phyloP scores from a whole-genome alignment of 2,113 vertebrate species.

The Microtus ochrogaster region DNA sequence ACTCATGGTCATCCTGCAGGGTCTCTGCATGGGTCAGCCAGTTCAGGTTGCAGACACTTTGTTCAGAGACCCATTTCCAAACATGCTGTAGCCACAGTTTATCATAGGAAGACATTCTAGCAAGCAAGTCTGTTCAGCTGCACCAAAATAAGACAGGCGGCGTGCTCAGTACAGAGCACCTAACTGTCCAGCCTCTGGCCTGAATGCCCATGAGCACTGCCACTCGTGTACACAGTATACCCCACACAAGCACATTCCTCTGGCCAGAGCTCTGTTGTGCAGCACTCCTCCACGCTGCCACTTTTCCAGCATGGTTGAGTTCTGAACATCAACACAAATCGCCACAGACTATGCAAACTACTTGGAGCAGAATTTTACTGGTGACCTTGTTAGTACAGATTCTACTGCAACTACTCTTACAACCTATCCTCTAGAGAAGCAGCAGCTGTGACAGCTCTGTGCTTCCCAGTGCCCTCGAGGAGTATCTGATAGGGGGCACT shows the following conservation, averaged over 20 bases:
- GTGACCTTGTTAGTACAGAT: not conserved
- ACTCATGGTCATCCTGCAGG: not conserved
- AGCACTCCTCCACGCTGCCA: not conserved
- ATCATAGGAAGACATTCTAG: not conserved
- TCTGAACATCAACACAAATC: not conserved
- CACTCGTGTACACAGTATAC: not conserved
- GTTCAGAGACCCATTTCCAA: not conserved
- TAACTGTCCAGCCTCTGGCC: not conserved
- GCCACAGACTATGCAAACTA: not conserved
- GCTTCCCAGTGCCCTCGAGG: rapidly evolving
- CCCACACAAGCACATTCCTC: not conserved
- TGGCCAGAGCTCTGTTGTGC: not conserved
- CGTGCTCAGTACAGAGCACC: not conserved
- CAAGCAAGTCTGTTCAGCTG: not conserved
- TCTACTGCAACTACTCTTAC: not conserved
- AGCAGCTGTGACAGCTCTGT: not conserved
- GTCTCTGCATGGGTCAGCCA: not conserved
- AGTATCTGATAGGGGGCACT: not conserved
- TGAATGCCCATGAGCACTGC: not conserved
- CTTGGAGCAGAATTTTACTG: not conserved
- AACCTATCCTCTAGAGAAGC: not conserved
- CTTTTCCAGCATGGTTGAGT: no score
- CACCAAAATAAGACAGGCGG: not conserved
- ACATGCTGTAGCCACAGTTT: not conserved
- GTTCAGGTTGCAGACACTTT: not conserved